Base-by-base conservation (phyloP, 64 coral and sea anemone genomes). In the Montipora efflorescens region DNA sequence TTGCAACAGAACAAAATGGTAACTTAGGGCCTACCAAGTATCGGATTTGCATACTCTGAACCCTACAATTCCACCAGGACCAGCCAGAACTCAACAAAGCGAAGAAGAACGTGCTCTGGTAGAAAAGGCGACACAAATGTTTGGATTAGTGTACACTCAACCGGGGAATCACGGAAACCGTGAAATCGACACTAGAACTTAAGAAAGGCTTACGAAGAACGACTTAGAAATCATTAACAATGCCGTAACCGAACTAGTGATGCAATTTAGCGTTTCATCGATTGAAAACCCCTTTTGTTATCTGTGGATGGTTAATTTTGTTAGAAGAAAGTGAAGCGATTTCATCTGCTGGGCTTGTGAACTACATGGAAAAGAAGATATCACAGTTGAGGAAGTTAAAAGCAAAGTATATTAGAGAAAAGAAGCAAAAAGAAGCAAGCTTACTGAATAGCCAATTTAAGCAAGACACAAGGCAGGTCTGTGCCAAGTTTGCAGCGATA, bases 1-100 rank as follows among this genome's bases (percentile, higher is more conserved):
- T 70, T 87, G 0, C 43, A 11, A 87, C 59, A 87, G 84, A 68
- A 85, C 82, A 85, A 62, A 85, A 85, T 85, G 10, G 19, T 85
- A 85, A 85, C 36, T 36, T 85, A 3, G 28, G 82, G 19, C 52
- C 22, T 1, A 45, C 25, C 22, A 48, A 79, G 36, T 13, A 45
- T 48, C 77, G 77, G 52, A 79, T 36, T 79, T 44, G 44, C 36
- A 79, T 79, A 48, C 8, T 48, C 46, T 16, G 16, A 4, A 48
- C 10, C 20, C 4, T 48, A 5, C 77, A 48, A 79, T 13, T 79
- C 77, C 77, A 79, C 77, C 45, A 16, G 77, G 77, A 79, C 21
- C 77, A 48, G 8, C 7, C 22, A 14, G 0, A 48, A 48, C 21
- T 48, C 77, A 79, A 79, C 77, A 45, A 79, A 79, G 44, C 23